Conservation (phyloP, 1,140 invertebrate genomes). For the Zaprionus davidi region DNA sequence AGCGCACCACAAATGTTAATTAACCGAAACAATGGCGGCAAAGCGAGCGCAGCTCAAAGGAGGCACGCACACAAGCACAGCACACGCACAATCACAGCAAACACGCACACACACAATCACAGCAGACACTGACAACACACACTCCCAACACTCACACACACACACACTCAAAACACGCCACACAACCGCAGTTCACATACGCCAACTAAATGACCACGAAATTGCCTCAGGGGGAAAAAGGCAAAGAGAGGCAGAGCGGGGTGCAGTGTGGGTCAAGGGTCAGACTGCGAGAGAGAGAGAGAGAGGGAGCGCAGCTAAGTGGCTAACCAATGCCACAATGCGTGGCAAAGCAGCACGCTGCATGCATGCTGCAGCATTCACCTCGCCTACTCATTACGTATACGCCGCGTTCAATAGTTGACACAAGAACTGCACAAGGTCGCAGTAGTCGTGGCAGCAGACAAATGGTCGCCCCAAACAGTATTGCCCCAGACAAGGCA, state of each 20-base stretch:
- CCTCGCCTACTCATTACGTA: constrained; percentile 39
- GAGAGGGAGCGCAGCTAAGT: neutral
- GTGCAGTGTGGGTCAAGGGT: neutral
- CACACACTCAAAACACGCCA: constrained; percentile 13
- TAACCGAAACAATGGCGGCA: constrained; percentile 78
- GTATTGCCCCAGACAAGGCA: neutral
- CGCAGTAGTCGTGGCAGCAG: constrained; percentile 13
- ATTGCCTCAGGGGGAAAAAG: constrained; percentile 38
- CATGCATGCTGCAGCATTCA: constrained; percentile 1
- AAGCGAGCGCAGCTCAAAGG: constrained; percentile 62
- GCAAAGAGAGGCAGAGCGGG: neutral
- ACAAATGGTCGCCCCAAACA: constrained; percentile 41
- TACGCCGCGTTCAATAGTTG: constrained; percentile 65
- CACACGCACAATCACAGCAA: neutral
- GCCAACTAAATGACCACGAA: constrained; percentile 68
- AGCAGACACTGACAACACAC: neutral
- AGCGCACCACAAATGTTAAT: constrained; percentile 79
- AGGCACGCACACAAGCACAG: neutral
- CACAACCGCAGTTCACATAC: constrained; percentile 51
- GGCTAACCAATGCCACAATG: neutral
- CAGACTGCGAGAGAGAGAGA: neutral
- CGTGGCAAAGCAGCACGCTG: neutral
- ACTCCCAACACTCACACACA: neutral
- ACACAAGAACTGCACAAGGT: constrained; percentile 34
- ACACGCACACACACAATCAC: neutral